Conservation (phyloP, 2,113 vertebrate species). For the Anguilla japonica region DNA sequence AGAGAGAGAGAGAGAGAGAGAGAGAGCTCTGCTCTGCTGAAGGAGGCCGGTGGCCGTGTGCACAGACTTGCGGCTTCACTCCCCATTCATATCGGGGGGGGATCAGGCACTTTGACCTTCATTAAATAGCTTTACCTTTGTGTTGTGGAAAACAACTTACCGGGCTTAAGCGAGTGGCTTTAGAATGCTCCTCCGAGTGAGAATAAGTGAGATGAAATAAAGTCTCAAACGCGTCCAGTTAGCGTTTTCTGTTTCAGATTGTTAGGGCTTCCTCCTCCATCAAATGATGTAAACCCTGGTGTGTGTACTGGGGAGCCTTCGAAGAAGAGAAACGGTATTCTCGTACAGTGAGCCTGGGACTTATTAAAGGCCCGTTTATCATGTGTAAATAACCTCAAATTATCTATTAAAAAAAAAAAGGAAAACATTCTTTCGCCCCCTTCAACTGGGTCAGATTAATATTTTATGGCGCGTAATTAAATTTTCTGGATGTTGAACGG, state of each 20-base stretch:
- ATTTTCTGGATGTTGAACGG: constrained; percentile 62
- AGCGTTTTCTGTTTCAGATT: neutral
- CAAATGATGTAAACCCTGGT: constrained; percentile 5
- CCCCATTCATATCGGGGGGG: neutral
- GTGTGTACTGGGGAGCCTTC: constrained; percentile 41
- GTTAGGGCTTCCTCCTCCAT: neutral
- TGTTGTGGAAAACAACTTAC: constrained; percentile 31
- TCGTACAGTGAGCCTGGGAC: constrained; percentile 50
- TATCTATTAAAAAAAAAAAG: constrained; percentile 68
- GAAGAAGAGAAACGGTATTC: constrained; percentile 34
- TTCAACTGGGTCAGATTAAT: constrained; percentile 74
- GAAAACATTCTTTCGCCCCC: constrained; percentile 63
- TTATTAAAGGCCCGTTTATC: constrained; percentile 66
- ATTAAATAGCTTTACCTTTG: constrained; percentile 61
- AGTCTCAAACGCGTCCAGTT: neutral
- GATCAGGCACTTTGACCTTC: constrained; percentile 45
- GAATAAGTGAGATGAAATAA: constrained; percentile 59
- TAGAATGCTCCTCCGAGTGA: constrained; percentile 64
- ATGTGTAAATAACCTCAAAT: constrained; percentile 74
- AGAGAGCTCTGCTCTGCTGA: constrained; percentile 1
- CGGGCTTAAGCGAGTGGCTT: constrained; percentile 66
- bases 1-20: too few species aligned
- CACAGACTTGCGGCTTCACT: neutral
- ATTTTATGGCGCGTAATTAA: constrained; percentile 72
- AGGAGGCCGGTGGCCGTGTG: neutral